These are phyloP conservation scores for Euwallacea fornicatus DNA, from an alignment of 1,140 invertebrate species.

Conservation along the genomic window DNA sequence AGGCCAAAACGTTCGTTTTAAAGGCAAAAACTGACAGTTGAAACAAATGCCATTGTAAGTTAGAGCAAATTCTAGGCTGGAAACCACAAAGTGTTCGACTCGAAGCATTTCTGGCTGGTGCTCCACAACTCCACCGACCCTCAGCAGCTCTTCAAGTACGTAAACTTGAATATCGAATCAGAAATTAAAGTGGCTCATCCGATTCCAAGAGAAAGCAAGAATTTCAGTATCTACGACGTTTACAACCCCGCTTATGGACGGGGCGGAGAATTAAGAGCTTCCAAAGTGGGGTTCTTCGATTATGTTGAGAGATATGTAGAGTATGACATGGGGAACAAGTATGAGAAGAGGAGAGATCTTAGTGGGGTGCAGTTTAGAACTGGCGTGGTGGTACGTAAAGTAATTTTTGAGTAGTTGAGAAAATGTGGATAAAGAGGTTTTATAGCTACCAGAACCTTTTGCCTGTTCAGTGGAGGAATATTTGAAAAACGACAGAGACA, in stretches of 20 bases:
- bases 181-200: constrained; percentile 39
- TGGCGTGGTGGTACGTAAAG: constrained; percentile 54
- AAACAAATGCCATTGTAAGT: too few species aligned
- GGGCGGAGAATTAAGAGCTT: constrained; percentile 56
- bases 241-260: constrained; percentile 57
- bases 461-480: constrained; percentile 60
- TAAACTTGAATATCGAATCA: constrained; percentile 40
- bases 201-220: neutral
- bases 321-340: constrained; percentile 51
- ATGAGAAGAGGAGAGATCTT: constrained; percentile 56
- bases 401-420: neutral
- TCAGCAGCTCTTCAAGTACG: constrained; percentile 35
- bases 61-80: constrained; percentile 34
- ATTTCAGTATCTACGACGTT: constrained; percentile 37
- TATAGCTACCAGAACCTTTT: constrained; percentile 56
- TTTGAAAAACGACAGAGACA: constrained; percentile 56
- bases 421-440: neutral
- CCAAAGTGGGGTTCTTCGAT: constrained; percentile 53
- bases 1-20: constrained; percentile 11
- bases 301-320: constrained; percentile 48
- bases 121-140: constrained; percentile 17
- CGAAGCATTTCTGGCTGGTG: constrained; percentile 44
- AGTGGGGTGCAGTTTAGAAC: constrained; percentile 56
- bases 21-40: neutral
- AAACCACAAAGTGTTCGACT: constrained; percentile 36